A percentile compares a stretch with the other conserved stretches of the same genome.
phyloP scores from a whole-genome alignment of 2,113 vertebrate species.

The Corythornis cristatus region DNA sequence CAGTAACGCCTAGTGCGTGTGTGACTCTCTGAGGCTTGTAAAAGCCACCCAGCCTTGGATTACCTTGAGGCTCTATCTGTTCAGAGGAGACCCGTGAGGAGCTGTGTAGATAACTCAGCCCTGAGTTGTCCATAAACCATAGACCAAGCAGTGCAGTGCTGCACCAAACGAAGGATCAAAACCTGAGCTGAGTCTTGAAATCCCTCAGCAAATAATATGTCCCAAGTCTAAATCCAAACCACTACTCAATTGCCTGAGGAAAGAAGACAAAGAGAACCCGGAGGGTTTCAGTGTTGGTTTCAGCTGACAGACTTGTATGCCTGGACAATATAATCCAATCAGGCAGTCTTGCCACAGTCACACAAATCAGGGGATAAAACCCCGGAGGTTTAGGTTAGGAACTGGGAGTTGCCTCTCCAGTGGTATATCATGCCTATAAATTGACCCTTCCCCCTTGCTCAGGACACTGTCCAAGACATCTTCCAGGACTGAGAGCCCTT shows the following conservation, averaged over 20 bases:
- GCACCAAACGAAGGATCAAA: too few species aligned
- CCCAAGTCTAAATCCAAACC: not conserved
- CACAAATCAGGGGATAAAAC: too few species aligned
- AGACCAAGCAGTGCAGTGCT: too few species aligned
- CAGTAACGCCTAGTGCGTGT: not conserved
- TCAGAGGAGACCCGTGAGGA: too few species aligned
- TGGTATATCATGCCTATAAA: not conserved
- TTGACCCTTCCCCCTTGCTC: not conserved
- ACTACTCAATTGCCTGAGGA: not conserved
- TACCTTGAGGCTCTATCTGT: not conserved
- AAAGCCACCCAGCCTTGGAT: not conserved
- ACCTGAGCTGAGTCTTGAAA: too few species aligned
- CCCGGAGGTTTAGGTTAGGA: too few species aligned
- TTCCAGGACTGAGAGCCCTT: not conserved
- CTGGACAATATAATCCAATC: not conserved
- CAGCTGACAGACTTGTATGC: not conserved
- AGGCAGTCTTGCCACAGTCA: not conserved
- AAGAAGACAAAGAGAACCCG: not conserved
- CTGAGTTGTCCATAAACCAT: too few species aligned
- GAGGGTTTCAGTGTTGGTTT: not conserved
- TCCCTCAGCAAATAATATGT: not conserved
- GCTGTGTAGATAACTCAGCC: too few species aligned
- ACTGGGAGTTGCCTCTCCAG: too few species aligned
- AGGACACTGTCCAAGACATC: not conserved
- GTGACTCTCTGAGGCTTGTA: not conserved